Evolutionary conservation across 2,797 vertebrate species (phyloP).

Genomic region (Bryconaethiops microstoma): DNA sequence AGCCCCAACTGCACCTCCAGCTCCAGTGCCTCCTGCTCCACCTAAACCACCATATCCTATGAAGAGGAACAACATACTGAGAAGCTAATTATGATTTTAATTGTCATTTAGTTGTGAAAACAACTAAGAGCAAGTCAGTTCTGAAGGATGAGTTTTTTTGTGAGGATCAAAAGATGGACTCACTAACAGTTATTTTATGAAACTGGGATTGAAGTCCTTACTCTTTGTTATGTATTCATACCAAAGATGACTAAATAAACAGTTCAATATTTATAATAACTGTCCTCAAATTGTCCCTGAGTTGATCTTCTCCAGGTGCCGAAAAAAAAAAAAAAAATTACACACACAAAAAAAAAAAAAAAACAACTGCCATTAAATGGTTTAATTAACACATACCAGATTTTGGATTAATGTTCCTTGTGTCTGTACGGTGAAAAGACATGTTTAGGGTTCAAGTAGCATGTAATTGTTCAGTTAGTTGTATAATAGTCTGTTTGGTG

Average conservation of each 20-base stretch:
- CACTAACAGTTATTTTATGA: not conserved
- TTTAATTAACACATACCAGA: too few species aligned
- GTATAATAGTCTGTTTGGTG: not conserved
- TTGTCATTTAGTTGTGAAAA: not conserved
- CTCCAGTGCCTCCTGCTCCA: conserved; percentile 47
- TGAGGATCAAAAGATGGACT: not conserved
- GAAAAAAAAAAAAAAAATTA: not conserved
- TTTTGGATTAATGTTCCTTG: not conserved
- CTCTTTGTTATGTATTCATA: conserved; percentile 1
- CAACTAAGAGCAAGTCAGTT: not conserved
- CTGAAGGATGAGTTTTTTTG: not conserved
- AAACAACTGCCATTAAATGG: not conserved
- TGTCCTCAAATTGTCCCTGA: not conserved
- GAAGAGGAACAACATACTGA: conserved; percentile 38
- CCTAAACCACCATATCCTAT: conserved; percentile 49
- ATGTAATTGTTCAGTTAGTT: not conserved
- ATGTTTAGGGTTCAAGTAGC: not conserved
- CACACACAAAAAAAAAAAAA: not conserved
- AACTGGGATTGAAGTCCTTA: not conserved
- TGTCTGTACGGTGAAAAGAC: not conserved
- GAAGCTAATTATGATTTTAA: conserved; percentile 6
- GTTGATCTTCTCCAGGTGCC: not conserved
- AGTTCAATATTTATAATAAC: not conserved
- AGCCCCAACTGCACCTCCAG: conserved; percentile 40
- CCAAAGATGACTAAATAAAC: not conserved